phyloP scores from a whole-genome alignment of 2,888 invertebrate species.

The Pelosia muscerda region DNA sequence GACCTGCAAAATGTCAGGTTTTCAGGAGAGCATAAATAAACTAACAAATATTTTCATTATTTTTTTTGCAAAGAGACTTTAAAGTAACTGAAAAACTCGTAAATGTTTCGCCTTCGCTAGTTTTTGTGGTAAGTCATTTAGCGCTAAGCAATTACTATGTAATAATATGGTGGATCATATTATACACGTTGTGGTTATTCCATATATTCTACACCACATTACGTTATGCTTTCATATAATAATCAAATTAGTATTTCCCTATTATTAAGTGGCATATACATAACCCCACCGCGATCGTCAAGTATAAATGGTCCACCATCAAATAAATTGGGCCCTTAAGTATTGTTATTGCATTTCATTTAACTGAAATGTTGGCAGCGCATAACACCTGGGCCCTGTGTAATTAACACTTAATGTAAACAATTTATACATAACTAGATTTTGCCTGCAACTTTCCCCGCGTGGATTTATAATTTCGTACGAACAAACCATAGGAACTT shows the following conservation, averaged over 20 bases:
- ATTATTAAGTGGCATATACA: slow-evolving; percentile 23
- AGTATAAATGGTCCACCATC: slow-evolving; percentile 58
- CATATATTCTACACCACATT: slow-evolving; percentile 5
- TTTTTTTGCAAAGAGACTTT: no score
- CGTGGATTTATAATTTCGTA: neutral
- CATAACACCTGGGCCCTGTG: slow-evolving; percentile 62
- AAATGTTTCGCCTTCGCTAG: no score
- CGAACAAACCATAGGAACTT: neutral
- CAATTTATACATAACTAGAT: neutral
- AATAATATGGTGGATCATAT: no score
- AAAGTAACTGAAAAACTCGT: no score
- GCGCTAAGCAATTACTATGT: no score
- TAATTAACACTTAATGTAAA: slow-evolving; percentile 35
- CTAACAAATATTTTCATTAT: no score
- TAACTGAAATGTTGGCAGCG: slow-evolving; percentile 58
- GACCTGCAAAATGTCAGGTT: no score
- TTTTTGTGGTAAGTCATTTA: no score
- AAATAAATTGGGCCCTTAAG: slow-evolving; percentile 66
- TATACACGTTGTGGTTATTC: neutral
- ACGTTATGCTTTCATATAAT: slow-evolving; percentile 13
- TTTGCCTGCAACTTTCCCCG: neutral
- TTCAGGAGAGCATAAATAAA: no score
- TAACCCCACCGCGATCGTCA: slow-evolving; percentile 38
- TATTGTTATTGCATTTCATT: slow-evolving; percentile 65
- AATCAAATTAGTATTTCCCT: slow-evolving; percentile 18